Evolutionary conservation across 2,113 vertebrate species (phyloP).

Genomic region (Arvicanthis niloticus): DNA sequence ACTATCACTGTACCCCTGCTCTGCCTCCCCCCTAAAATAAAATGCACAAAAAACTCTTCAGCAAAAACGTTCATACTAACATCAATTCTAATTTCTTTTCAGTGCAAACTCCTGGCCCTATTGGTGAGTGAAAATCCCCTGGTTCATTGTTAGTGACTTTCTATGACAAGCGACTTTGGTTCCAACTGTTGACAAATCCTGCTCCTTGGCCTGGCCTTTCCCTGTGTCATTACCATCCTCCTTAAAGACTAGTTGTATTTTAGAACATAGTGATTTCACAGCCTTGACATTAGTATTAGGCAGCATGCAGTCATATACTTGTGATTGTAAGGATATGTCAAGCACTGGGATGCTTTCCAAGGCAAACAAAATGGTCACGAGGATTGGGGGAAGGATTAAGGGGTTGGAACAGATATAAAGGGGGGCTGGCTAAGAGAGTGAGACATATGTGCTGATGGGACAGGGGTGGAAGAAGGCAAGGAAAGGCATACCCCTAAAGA

Average conservation of each 20-base stretch:
- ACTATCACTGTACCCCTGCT: background rate
- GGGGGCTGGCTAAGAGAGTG: background rate
- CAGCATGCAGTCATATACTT: background rate
- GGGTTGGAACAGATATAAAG: background rate
- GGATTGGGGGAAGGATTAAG: background rate
- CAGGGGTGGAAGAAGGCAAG: background rate
- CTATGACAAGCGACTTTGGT: background rate
- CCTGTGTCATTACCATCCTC: background rate
- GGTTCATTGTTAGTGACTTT: background rate
- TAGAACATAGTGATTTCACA: background rate
- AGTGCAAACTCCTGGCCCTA: slow-evolving; percentile 74
- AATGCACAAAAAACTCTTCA: slow-evolving; percentile 43
- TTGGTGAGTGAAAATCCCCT: slow-evolving; percentile 56
- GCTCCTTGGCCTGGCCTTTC: background rate
- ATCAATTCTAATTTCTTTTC: slow-evolving; percentile 62
- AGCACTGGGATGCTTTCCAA: background rate
- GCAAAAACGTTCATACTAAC: slow-evolving; percentile 20
- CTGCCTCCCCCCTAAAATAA: background rate
- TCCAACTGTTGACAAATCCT: background rate
- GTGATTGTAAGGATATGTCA: background rate
- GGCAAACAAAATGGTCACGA: background rate
- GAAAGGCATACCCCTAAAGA: background rate
- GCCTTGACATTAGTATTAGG: background rate
- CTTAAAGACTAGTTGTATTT: background rate
- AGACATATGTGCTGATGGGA: background rate